Evolutionary conservation across 1,140 invertebrate species (phyloP), one percentile per base, ranked within the genome.

Genomic region (Ganaspis sp.): DNA sequence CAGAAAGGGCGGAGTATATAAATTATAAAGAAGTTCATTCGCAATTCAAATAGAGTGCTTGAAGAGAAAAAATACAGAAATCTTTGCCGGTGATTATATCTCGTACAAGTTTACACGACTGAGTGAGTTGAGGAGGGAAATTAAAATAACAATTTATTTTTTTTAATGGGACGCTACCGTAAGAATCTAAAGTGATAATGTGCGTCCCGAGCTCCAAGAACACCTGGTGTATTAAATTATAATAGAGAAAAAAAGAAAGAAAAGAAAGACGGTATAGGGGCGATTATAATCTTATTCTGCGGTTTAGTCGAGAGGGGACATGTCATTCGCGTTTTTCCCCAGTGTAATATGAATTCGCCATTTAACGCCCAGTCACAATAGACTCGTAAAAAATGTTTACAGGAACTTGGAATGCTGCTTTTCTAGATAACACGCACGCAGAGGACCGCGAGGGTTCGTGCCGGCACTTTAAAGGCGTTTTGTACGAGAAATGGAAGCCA

Each of bases 341-440:
- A 19, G 74, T 40, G 74, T 76, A 19, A 37, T 71, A 76, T 71
- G 69, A 71, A 76, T 76, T 71, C 29, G 74, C 69, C 49, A 53
- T 71, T 76, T 71, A 76, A 76, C 74, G 45, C 74, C 45, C 69
- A 71, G 70, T 76, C 74, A 40, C 70, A 64, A 42, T 42, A 70
- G 69, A 23, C 70, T 12, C 34, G 37, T 71, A 76, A 76, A 76
- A 76, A 76, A 72, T 76, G 69, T 76, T 58, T 76, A 76, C 74
- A 76, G 49, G 69, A 64, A 23, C 29, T 29, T 54, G 74, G 74
- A 76, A 76, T 76, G 74, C 70, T 69, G 74, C 70, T 70, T 40
- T 71, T 58, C 69, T 69, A 37, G 75, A 77, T 77, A 77, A 73
- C 54, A 71, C 71, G 75, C 75, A 77, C 75, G 75, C 75, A 77